Percentiles rank a stretch among this genome's conserved stretches.
Conservation (phyloP, 1,140 invertebrate genomes). For the Drosophila takahashii region DNA sequence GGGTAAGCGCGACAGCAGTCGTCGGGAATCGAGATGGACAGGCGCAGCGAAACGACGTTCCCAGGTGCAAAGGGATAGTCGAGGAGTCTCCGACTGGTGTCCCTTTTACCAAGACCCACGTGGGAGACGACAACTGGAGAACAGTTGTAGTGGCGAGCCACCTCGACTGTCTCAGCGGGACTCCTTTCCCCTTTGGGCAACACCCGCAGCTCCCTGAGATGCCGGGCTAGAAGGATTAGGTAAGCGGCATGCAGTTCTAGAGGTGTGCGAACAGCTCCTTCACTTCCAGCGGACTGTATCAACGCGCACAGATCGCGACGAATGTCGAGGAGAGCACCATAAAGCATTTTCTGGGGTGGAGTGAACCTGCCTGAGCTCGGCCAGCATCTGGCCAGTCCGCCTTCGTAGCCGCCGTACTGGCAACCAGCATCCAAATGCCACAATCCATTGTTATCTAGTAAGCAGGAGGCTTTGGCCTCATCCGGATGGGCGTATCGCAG, state of each 20-base stretch:
- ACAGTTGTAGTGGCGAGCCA: slow-evolving; percentile 24
- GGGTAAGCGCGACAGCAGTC: slow-evolving; percentile 43
- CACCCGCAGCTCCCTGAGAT: slow-evolving; percentile 30
- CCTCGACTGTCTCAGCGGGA: background rate
- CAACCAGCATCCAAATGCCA: slow-evolving; percentile 53
- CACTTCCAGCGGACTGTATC: slow-evolving; percentile 8
- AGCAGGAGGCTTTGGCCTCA: background rate
- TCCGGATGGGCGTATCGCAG: slow-evolving; percentile 9
- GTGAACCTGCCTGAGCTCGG: slow-evolving; percentile 44
- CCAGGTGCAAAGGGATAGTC: slow-evolving; percentile 28
- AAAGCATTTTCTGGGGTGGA: slow-evolving; percentile 51
- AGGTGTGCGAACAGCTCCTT: slow-evolving; percentile 17
- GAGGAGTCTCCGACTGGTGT: slow-evolving; percentile 9
- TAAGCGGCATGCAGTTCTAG: slow-evolving; percentile 39
- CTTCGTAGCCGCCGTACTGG: slow-evolving; percentile 53
- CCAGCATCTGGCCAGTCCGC: slow-evolving; percentile 49
- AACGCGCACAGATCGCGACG: slow-evolving; percentile 31
- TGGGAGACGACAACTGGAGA: slow-evolving; percentile 32
- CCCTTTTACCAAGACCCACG: slow-evolving; percentile 24
- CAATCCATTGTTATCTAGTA: background rate
- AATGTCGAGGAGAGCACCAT: slow-evolving; percentile 43
- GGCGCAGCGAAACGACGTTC: slow-evolving; percentile 43
- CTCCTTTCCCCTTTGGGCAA: slow-evolving; percentile 7
- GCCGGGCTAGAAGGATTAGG: slow-evolving; percentile 19
- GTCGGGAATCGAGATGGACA: slow-evolving; percentile 49